These are phyloP conservation scores for Podarcis muralis DNA, from an alignment of 2,113 vertebrate genomes.

Conservation along the genomic window DNA sequence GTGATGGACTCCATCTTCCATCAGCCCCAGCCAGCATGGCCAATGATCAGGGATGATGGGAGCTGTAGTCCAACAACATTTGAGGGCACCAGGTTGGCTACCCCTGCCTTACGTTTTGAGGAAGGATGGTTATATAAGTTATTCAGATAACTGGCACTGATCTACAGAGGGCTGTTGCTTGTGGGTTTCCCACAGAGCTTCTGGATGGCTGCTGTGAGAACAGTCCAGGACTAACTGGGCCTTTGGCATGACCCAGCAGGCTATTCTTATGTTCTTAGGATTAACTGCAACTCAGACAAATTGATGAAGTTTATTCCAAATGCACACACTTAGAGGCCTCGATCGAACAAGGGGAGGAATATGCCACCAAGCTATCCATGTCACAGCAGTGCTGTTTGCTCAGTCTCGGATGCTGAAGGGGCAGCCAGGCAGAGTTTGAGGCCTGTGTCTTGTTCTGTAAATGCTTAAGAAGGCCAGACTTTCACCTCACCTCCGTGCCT, in stretches of 20 bases:
- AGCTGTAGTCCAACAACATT: not conserved
- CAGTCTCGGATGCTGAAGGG: not conserved
- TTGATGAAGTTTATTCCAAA: no score
- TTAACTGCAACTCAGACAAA: no score
- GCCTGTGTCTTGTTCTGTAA: not conserved
- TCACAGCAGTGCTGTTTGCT: not conserved
- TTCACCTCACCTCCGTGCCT: constrained; percentile 24
- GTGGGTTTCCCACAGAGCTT: no score
- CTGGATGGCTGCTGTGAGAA: no score
- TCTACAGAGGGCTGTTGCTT: not conserved
- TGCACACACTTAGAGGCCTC: not conserved
- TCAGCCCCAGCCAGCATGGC: not conserved
- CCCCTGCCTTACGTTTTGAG: not conserved
- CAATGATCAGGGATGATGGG: not conserved
- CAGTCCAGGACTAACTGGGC: no score
- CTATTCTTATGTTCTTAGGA: not conserved
- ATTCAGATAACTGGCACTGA: no score
- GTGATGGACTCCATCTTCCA: not conserved
- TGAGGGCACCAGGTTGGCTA: not conserved
- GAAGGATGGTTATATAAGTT: no score
- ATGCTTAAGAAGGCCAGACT: accelerated
- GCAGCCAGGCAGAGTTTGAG: not conserved
- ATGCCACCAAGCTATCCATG: not conserved
- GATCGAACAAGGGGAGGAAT: not conserved
- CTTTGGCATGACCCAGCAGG: no score